Conservation (phyloP, 2,113 vertebrate species). For the Solea solea region DNA sequence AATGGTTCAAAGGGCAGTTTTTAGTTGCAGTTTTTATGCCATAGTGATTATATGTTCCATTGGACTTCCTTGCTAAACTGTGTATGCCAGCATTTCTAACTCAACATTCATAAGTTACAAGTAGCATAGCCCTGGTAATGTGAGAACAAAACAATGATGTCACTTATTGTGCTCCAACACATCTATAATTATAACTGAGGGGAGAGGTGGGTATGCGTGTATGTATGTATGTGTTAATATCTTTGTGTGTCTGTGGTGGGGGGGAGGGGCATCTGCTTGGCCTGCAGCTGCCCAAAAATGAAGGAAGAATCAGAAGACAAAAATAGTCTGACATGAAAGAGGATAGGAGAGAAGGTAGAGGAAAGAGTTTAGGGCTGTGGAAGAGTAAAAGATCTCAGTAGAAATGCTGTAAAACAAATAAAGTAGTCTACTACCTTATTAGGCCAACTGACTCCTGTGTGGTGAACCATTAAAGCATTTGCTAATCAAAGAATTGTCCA, state of each 20-base stretch:
- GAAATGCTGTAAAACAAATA: not conserved
- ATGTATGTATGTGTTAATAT: not conserved
- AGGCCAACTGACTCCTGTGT: not conserved
- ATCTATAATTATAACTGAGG: conserved; percentile 63
- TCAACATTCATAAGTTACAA: conserved; percentile 38
- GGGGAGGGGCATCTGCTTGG: conserved; percentile 27
- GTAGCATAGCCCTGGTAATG: conserved; percentile 24
- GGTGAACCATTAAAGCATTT: too few species aligned
- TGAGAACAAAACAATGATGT: conserved; percentile 66
- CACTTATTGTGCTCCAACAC: conserved; percentile 63
- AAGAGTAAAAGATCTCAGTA: conserved; percentile 23
- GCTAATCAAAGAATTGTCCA: too few species aligned
- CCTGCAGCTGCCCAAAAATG: conserved; percentile 73
- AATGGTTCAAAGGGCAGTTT: too few species aligned
- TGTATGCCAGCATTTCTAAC: conserved; percentile 4
- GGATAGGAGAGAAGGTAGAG: conserved; percentile 61
- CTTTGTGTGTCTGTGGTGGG: conserved; percentile 16
- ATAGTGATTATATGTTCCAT: too few species aligned
- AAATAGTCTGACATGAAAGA: conserved; percentile 75
- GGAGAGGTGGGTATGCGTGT: conserved; percentile 7
- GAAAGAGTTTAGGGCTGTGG: conserved; percentile 30
- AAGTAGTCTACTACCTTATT: not conserved
- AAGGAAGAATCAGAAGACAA: conserved; percentile 70
- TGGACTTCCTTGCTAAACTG: not conserved
- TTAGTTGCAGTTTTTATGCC: too few species aligned